Percentiles rank a stretch among this genome's conserved stretches.
phyloP scores from a whole-genome alignment of 2,888 invertebrate genomes.

The Dynastes hyllus region DNA sequence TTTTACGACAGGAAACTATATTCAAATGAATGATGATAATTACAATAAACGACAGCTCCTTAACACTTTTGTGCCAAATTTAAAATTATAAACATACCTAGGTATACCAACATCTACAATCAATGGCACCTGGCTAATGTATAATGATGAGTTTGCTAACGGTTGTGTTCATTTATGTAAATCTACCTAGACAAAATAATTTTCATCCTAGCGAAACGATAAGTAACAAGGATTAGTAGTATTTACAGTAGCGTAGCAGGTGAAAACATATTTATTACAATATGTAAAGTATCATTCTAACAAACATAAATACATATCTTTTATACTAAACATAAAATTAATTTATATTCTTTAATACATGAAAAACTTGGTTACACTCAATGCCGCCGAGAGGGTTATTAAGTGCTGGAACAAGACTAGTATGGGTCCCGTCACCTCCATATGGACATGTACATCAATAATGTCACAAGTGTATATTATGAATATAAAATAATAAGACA shows the following conservation, averaged over 20 bases:
- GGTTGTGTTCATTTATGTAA: neutral
- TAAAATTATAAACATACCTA: slow-evolving; percentile 8
- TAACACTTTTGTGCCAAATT: neutral
- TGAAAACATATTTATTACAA: neutral
- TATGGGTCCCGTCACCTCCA: too few relatives aligned
- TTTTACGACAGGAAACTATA: neutral
- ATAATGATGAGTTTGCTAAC: slow-evolving; percentile 7
- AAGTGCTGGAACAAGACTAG: too few relatives aligned
- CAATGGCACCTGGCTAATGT: slow-evolving; percentile 2
- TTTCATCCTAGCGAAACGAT: neutral
- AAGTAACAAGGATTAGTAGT: neutral
- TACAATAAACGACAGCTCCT: neutral
- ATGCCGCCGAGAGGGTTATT: too few relatives aligned
- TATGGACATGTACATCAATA: too few relatives aligned
- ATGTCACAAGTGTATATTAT: too few relatives aligned
- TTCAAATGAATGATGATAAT: neutral
- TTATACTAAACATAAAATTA: too few relatives aligned
- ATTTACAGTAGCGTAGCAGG: neutral
- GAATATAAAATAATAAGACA: too few relatives aligned
- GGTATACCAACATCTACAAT: neutral
- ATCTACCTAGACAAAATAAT: neutral
- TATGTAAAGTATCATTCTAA: neutral
- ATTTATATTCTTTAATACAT: too few relatives aligned
- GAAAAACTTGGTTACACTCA: too few relatives aligned
- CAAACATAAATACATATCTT: too few relatives aligned